Base-by-base conservation (phyloP, 1,140 invertebrate species). In the Neodiprion fabricii region DNA sequence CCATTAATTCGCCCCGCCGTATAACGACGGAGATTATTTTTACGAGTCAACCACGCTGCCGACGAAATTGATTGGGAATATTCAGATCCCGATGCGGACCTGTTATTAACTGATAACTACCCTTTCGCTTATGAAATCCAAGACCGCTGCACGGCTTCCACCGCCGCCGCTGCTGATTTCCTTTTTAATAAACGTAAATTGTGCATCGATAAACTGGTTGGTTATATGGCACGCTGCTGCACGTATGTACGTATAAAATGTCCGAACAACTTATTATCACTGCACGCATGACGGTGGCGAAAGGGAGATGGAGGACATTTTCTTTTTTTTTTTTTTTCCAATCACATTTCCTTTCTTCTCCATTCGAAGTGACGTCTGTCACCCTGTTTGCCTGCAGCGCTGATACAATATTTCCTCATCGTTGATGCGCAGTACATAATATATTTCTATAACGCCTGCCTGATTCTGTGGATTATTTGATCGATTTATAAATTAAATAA, bases 81-180 rank as follows among this genome's bases (percentile, higher is more conserved):
- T 71, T 71, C 70, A 71, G 70, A 71, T 71, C n/a, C 70, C 70
- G 70, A 71, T 71, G 70, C 70, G 70, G 48, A 50, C 70, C 70
- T 48, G 70, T 71, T 71, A 71, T 71, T 71, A 71, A 71, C 70
- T 71, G 70, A 71, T 71, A 71, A 71, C 70, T 50, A 61, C 53
- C 53, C 53, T 61, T 61, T 61, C 53, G 53, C 53, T 61, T 61
- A 61, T 61, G 53, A 61, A 61, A 61, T 61, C 53, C 53, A 61
- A 61, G 53, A 61, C 53, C 53, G 53, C 53, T 61, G 11, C 53
- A 14, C 53, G 53, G 11, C 53, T 17, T 61, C 53, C 53, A 14
- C 53, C 53, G 11, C 7, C 53, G 28, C 28, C 28, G 28, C 28
- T 40, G 28, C 28, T 61, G 53, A 61, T 61, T 61, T 61, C 53